Evolutionary conservation across 2,113 vertebrate species (phyloP).

Genomic region (Neopipo cinnamomea): DNA sequence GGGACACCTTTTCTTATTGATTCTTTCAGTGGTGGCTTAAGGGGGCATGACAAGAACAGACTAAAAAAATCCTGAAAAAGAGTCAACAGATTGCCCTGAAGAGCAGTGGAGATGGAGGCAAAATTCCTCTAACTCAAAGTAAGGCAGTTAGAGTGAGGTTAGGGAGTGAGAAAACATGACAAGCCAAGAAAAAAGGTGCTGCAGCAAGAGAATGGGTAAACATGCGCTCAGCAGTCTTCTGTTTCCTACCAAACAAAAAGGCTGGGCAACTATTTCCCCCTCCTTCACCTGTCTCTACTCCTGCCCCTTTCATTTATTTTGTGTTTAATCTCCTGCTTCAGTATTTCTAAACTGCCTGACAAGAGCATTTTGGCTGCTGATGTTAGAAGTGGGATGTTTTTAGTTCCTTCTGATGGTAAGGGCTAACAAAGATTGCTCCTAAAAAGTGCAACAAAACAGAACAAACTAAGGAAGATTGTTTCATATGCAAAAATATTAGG

Average conservation of each 20-base stretch:
- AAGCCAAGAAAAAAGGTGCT: background rate
- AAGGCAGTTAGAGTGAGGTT: background rate
- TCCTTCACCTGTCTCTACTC: background rate
- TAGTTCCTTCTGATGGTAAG: background rate
- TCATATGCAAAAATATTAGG: background rate
- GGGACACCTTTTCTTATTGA: background rate
- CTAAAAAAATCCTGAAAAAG: background rate
- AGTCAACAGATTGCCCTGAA: background rate
- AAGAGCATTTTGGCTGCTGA: background rate
- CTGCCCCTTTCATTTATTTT: background rate
- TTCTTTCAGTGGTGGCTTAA: background rate
- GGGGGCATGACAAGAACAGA: background rate
- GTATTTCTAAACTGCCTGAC: background rate
- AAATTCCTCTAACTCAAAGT: background rate
- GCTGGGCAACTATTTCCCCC: background rate
- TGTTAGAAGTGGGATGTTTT: background rate
- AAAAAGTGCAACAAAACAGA: background rate
- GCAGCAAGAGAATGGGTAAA: background rate
- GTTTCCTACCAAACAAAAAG: background rate
- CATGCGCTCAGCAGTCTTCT: background rate
- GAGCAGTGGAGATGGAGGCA: background rate
- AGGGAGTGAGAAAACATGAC: background rate
- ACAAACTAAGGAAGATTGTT: background rate
- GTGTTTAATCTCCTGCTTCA: background rate
- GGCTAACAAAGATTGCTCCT: background rate